Evolutionary conservation across 2,888 invertebrate genomes (phyloP).

Genomic region (Leptarthrus brevirostris): DNA sequence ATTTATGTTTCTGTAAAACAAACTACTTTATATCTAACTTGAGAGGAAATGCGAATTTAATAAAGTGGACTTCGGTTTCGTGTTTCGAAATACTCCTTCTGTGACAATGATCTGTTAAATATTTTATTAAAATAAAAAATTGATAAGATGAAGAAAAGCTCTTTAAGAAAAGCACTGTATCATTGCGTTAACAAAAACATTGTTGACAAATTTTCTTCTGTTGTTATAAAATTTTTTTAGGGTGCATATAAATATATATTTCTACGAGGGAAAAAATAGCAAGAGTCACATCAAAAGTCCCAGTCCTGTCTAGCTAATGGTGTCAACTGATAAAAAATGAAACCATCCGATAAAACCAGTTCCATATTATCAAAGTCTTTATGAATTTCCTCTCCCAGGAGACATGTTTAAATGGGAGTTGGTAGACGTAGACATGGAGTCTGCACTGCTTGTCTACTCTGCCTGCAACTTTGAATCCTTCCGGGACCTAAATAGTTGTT

Average conservation of each 20-base stretch:
- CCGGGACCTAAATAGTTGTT: constrained; percentile 39
- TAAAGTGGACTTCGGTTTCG: no score
- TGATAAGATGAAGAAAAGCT: no score
- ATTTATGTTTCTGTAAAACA: no score
- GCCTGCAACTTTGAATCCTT: constrained; percentile 40
- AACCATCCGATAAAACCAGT: constrained; percentile 45
- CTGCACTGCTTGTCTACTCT: constrained; percentile 24
- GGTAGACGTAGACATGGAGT: constrained; percentile 32
- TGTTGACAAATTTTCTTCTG: no score
- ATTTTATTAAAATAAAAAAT: no score
- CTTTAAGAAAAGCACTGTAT: no score
- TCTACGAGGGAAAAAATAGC: neutral
- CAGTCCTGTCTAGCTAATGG: constrained; percentile 41
- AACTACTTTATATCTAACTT: no score
- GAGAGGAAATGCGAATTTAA: no score
- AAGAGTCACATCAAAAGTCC: neutral
- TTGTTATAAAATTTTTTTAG: neutral
- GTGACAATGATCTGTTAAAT: no score
- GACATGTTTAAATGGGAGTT: constrained; percentile 43
- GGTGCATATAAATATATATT: neutral
- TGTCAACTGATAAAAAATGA: constrained; percentile 47
- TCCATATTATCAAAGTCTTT: constrained; percentile 44
- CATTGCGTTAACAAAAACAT: no score
- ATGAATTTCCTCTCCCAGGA: constrained; percentile 35
- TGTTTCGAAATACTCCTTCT: no score